These are phyloP conservation scores for Podarcis siculus DNA, from an alignment of 2,797 vertebrate genomes.

Conservation along the genomic window DNA sequence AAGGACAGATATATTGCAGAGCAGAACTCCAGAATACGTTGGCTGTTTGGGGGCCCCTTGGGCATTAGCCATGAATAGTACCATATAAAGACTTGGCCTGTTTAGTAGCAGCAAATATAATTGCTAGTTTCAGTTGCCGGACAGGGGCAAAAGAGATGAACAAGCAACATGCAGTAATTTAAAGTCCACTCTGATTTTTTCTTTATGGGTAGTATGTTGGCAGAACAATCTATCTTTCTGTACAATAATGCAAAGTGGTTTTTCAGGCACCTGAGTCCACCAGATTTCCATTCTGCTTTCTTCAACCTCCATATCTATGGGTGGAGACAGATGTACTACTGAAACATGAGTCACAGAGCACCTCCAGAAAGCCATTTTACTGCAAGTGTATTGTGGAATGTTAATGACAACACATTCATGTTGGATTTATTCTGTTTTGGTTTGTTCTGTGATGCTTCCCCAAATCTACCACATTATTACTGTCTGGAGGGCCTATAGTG, in stretches of 20 bases:
- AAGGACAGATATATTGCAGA: conserved; percentile 16
- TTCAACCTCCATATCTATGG: background rate
- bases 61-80: conserved; percentile 9
- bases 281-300: background rate
- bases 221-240: background rate
- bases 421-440: too few relatives aligned
- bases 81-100: background rate
- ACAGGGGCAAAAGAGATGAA: too few relatives aligned
- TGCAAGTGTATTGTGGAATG: too few relatives aligned
- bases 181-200: background rate
- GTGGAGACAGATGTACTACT: background rate
- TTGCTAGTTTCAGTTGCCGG: conserved; percentile 4
- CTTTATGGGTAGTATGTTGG: background rate
- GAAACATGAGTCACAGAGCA: background rate
- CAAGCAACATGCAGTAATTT: background rate
- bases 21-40: conserved; percentile 1
- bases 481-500: too few relatives aligned
- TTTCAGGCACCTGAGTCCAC: background rate
- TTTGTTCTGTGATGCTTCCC: too few relatives aligned
- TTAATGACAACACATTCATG: too few relatives aligned
- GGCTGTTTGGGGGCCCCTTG: background rate
- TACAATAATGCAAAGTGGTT: background rate
- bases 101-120: background rate
- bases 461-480: too few relatives aligned
- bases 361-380: too few relatives aligned